Percentiles rank a stretch among this genome's conserved stretches.
Conservation (phyloP, 2,113 vertebrate genomes). For the Mesocricetus auratus region DNA sequence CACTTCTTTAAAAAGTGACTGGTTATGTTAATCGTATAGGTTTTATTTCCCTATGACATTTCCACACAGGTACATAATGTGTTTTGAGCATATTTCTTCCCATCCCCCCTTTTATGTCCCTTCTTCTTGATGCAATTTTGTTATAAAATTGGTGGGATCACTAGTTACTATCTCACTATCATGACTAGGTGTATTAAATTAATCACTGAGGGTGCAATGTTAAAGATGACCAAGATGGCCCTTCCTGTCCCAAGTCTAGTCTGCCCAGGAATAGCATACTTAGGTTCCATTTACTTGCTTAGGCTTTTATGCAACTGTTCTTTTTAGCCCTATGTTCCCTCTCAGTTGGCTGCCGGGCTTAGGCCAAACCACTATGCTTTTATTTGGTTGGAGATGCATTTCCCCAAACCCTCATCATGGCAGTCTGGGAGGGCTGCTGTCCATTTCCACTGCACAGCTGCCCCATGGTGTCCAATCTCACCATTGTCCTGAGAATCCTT, state of each 20-base stretch:
- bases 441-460: neutral
- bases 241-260: neutral
- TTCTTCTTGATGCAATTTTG: neutral
- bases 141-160: conserved; percentile 14
- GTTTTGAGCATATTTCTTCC: neutral
- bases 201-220: neutral
- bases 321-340: neutral
- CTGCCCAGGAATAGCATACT: neutral
- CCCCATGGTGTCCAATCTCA: neutral
- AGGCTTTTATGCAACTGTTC: conserved; percentile 13
- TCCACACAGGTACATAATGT: neutral
- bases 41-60: neutral
- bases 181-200: neutral
- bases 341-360: neutral
- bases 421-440: neutral
- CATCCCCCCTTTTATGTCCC: neutral
- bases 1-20: neutral
- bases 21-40: neutral
- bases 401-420: neutral
- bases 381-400: neutral
- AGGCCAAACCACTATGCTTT: neutral
- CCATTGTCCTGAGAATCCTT: neutral
- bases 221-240: neutral
- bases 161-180: neutral
- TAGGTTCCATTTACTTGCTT: neutral